Evolutionary conservation across 2,113 vertebrate species (phyloP).

Genomic region (Aegithalos caudatus): DNA sequence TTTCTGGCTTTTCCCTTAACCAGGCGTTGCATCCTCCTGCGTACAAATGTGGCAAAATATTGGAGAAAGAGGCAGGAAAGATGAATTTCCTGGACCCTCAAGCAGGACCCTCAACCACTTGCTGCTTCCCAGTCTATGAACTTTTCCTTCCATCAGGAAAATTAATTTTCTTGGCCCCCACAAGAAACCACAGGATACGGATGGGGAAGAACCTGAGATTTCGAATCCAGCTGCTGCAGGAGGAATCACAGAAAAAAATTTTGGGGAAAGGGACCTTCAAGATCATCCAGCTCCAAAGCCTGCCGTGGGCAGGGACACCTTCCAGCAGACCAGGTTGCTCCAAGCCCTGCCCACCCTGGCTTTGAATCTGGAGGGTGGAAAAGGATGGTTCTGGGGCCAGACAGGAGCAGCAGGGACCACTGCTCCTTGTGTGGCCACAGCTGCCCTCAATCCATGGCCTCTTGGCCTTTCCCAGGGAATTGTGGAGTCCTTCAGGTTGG

Average conservation of each 20-base stretch:
- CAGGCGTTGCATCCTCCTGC: rapidly evolving
- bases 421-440: background rate
- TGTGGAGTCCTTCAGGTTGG: background rate
- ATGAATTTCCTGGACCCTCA: background rate
- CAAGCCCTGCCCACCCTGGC: background rate
- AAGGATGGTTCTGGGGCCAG: background rate
- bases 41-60: background rate
- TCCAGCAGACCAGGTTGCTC: too few species aligned
- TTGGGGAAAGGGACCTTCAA: background rate
- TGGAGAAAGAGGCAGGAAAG: background rate
- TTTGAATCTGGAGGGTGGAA: background rate
- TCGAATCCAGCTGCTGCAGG: background rate
- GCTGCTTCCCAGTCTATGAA: background rate
- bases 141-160: background rate
- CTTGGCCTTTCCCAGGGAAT: background rate
- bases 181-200: background rate
- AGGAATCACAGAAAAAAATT: background rate
- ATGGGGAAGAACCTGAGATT: background rate
- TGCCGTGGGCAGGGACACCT: rapidly evolving
- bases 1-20: background rate
- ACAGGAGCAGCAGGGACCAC: background rate
- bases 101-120: background rate
- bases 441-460: background rate
- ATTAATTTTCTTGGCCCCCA: background rate
- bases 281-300: rapidly evolving